A percentile compares a stretch with the other conserved stretches of the same genome.
phyloP scores from a whole-genome alignment of 2,888 invertebrate genomes.

The Bimastos eiseni region DNA sequence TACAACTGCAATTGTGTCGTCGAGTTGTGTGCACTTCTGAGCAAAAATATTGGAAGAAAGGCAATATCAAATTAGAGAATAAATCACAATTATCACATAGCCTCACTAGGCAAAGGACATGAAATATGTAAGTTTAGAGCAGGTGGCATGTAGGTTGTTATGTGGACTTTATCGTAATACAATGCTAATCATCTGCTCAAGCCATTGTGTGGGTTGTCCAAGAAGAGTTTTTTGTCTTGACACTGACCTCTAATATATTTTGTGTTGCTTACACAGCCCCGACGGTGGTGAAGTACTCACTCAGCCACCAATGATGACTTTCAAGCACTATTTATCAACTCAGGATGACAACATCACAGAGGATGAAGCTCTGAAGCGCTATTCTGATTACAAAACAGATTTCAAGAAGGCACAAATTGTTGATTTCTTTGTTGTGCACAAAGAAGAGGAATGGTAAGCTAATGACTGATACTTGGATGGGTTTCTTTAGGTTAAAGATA shows the following conservation, averaged over 20 bases:
- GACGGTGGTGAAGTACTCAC: constrained; percentile 67
- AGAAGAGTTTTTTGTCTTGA: background rate
- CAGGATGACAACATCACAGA: constrained; percentile 86
- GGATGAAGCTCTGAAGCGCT: constrained; percentile 93
- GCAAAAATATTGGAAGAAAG: too few species aligned
- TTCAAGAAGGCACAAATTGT: constrained; percentile 93
- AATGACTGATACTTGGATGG: background rate
- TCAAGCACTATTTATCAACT: constrained; percentile 91
- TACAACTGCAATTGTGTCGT: too few species aligned
- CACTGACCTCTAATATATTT: background rate
- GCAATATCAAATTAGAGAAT: too few species aligned
- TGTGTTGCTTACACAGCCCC: background rate
- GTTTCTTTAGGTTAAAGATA: background rate
- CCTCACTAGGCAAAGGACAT: too few species aligned
- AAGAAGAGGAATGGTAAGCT: constrained; percentile 98
- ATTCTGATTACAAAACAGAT: constrained; percentile 96
- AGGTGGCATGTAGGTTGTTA: too few species aligned
- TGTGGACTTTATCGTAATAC: too few species aligned
- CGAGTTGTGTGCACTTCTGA: too few species aligned
- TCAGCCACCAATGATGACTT: constrained; percentile 92
- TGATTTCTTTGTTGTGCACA: constrained; percentile 97
- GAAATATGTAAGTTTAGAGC: too few species aligned
- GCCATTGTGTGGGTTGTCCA: too few species aligned
- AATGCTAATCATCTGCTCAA: too few species aligned
- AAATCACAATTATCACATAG: too few species aligned